Conservation (phyloP, 2,113 vertebrate genomes). For the Caranx ignobilis region DNA sequence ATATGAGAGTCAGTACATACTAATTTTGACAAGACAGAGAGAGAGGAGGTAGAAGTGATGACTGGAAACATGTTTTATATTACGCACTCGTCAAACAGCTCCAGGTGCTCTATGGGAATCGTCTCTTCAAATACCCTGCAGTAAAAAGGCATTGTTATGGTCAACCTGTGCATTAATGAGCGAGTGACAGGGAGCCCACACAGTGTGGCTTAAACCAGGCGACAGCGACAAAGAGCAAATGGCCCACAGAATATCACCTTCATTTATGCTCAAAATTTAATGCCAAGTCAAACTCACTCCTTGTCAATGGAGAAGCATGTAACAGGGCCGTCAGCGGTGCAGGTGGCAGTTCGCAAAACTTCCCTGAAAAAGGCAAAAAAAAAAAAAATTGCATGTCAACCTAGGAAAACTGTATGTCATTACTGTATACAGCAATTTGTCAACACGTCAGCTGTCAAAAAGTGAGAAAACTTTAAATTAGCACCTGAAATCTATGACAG, state of each 20-base stretch:
- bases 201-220: not conserved
- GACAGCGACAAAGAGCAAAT: not conserved
- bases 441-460: not conserved
- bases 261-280: conserved; percentile 9
- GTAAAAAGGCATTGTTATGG: conserved; percentile 11
- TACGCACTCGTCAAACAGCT: conserved; percentile 86
- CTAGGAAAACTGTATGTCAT: not conserved
- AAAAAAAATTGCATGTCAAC: conserved; percentile 19
- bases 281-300: conserved; percentile 79
- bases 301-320: conserved; percentile 87
- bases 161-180: not conserved
- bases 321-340: conserved; percentile 84
- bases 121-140: conserved; percentile 86
- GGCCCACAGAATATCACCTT: not conserved
- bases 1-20: not conserved
- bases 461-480: no score
- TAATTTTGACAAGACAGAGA: not conserved
- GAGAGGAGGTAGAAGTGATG: not conserved
- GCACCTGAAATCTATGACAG: no score
- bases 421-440: not conserved
- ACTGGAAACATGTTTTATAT: not conserved
- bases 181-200: conserved; percentile 9
- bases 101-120: conserved; percentile 84
- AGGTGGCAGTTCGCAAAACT: conserved; percentile 85
- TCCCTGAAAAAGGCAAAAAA: conserved; percentile 70